A percentile compares a stretch with the other conserved stretches of the same genome.
Conservation (phyloP, 2,797 vertebrate species). For the Coilia nasus region DNA sequence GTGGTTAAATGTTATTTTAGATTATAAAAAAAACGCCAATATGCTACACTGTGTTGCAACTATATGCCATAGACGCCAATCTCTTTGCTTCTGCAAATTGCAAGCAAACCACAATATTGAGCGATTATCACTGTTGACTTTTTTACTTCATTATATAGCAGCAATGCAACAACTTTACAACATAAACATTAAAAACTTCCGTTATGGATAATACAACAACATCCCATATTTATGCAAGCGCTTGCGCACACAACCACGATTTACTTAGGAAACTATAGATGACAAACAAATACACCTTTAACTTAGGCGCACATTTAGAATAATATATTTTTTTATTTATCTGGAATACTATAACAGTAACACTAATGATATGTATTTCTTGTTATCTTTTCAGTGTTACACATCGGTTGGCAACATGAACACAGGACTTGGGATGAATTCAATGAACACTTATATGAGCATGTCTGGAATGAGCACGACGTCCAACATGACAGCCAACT, state of each 20-base stretch:
- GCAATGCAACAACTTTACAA: not conserved
- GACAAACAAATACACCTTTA: not conserved
- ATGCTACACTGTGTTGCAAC: not conserved
- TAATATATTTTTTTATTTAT: not conserved
- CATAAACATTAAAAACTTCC: not conserved
- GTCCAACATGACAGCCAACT: conserved; percentile 88
- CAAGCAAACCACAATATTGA: not conserved
- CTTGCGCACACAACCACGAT: not conserved
- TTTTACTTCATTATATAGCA: not conserved
- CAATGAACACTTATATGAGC: conserved; percentile 98
- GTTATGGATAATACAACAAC: not conserved
- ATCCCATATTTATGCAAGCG: not conserved
- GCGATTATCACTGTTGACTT: not conserved
- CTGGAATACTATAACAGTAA: not conserved
- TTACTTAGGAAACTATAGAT: not conserved
- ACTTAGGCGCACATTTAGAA: not conserved
- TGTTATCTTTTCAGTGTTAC: conserved; percentile 83
- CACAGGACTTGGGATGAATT: conserved; percentile 95
- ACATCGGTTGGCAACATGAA: conserved; percentile 97
- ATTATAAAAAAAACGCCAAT: not conserved
- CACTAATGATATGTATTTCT: conserved; percentile 31
- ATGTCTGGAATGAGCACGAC: conserved; percentile 92
- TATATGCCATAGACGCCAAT: not conserved
- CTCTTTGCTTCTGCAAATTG: not conserved
- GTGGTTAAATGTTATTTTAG: not conserved